Percentiles rank a stretch among this genome's conserved stretches.
Conservation (phyloP, 2,888 invertebrate species). For the Allacma fusca region DNA sequence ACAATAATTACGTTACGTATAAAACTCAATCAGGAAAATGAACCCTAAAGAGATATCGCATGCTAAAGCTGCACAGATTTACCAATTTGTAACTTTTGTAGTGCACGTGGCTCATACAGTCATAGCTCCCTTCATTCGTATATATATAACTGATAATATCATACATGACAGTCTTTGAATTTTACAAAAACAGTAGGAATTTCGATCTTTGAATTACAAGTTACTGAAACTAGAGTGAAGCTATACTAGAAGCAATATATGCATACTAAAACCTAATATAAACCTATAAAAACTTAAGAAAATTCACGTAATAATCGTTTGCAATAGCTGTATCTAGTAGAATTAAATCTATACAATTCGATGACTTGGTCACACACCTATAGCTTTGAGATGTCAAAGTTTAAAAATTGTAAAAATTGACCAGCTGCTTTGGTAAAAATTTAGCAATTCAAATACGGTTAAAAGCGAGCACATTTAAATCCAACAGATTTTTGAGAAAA, state of each 20-base stretch:
- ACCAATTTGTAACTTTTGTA: too few species aligned
- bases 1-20: too few species aligned
- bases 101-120: too few species aligned
- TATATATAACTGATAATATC: background rate
- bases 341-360: background rate
- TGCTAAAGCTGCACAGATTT: too few species aligned
- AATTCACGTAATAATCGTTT: too few species aligned
- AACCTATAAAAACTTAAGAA: too few species aligned
- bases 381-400: slow-evolving; percentile 1
- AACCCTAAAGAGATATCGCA: too few species aligned
- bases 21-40: too few species aligned
- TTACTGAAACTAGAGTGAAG: background rate
- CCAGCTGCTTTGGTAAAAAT: background rate
- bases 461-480: background rate
- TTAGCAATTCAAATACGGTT: background rate
- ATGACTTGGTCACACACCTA: background rate
- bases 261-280: too few species aligned
- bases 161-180: background rate
- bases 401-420: background rate
- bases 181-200: slow-evolving; percentile 2
- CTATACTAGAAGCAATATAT: too few species aligned
- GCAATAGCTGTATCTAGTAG: too few species aligned
- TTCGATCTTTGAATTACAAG: background rate
- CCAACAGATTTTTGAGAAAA: background rate
- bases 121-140: too few species aligned